Percentiles rank a stretch among this genome's conserved stretches.
Conservation (phyloP, 2,113 vertebrate species). For the Onychostoma macrolepis region DNA sequence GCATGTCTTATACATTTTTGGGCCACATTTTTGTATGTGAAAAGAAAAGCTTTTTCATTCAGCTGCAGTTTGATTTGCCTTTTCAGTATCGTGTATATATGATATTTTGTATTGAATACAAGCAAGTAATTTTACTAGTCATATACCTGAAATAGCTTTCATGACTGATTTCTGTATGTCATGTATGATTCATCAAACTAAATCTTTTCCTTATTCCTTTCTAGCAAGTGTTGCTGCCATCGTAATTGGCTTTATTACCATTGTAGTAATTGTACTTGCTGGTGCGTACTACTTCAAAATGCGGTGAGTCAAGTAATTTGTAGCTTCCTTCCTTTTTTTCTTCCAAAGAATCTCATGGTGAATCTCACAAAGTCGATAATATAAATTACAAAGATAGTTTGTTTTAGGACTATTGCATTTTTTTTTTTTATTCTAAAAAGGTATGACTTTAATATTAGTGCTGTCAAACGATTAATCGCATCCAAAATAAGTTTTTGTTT, state of each 20-base stretch:
- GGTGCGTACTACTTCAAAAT: conserved; percentile 65
- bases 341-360: not conserved
- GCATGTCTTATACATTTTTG: not conserved
- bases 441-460: too few species aligned
- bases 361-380: not conserved
- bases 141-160: not conserved
- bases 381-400: too few species aligned
- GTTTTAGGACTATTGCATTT: too few species aligned
- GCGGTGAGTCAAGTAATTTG: conserved; percentile 61
- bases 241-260: conserved; percentile 43
- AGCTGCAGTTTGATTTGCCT: not conserved
- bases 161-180: not conserved
- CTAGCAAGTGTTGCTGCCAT: conserved; percentile 64
- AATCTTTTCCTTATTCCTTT: conserved; percentile 33
- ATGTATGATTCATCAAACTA: not conserved
- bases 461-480: too few species aligned
- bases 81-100: not conserved
- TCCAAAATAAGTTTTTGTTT: too few species aligned
- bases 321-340: not conserved
- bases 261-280: conserved; percentile 56
- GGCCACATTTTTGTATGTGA: not conserved
- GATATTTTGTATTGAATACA: not conserved
- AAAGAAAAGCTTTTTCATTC: not conserved
- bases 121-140: not conserved
- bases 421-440: too few species aligned